Percentiles rank a stretch among this genome's conserved stretches.
These are phyloP conservation scores for Adelognathus sp. DNA, from an alignment of 2,888 invertebrate species.

Conservation along the genomic window DNA sequence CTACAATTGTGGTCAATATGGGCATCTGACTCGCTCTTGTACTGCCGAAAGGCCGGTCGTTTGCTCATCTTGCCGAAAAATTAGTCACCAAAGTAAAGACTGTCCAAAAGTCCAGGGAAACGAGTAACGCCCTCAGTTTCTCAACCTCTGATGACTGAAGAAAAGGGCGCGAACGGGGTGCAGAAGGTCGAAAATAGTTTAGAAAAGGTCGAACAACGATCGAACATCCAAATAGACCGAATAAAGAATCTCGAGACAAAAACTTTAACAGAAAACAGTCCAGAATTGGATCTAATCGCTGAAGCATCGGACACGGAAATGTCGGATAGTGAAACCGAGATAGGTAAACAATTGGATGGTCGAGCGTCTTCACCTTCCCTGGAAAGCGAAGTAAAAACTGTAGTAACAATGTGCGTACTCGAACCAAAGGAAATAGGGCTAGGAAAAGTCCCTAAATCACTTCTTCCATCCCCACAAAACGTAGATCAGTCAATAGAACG, in stretches of 20 bases:
- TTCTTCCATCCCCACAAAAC: neutral
- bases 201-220: neutral
- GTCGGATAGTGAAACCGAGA: neutral
- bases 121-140: slow-evolving; percentile 41
- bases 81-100: slow-evolving; percentile 36
- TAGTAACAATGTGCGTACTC: neutral
- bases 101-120: slow-evolving; percentile 49
- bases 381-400: neutral
- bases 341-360: neutral
- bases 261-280: neutral
- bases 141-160: slow-evolving; percentile 32
- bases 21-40: slow-evolving; percentile 38
- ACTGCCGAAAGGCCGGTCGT: slow-evolving; percentile 37
- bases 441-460: neutral
- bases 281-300: neutral
- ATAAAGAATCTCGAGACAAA: neutral
- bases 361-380: neutral
- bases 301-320: neutral
- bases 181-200: neutral
- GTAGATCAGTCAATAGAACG: slow-evolving; percentile 18
- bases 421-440: neutral
- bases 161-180: neutral
- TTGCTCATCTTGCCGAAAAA: slow-evolving; percentile 14
- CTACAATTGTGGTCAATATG: slow-evolving; percentile 30
- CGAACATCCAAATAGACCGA: neutral